A percentile compares a stretch with the other conserved stretches of the same genome.
Evolutionary conservation across 2,888 invertebrate species (phyloP).

Genomic region (Trichopoda pennipes): DNA sequence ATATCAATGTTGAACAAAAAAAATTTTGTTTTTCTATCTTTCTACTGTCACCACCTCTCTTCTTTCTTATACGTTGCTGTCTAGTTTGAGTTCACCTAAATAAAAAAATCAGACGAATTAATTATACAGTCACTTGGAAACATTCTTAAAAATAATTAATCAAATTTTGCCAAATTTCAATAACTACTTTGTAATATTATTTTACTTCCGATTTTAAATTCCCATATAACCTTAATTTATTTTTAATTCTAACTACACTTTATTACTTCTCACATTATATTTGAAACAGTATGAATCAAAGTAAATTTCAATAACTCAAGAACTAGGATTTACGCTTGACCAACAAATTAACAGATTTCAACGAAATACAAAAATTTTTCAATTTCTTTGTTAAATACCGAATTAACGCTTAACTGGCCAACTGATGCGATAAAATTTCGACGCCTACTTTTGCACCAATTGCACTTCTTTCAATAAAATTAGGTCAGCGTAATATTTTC

Average conservation of each 20-base stretch:
- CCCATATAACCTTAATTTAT: too few relatives aligned
- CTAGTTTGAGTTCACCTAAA: too few relatives aligned
- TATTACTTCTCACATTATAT: conserved; percentile 2
- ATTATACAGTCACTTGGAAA: too few relatives aligned
- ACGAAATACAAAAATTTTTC: background rate
- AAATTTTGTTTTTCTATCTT: too few relatives aligned
- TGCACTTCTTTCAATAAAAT: conserved; percentile 36
- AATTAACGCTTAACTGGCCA: conserved; percentile 64
- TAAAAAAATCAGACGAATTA: too few relatives aligned
- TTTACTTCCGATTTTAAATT: too few relatives aligned
- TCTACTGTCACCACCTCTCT: too few relatives aligned
- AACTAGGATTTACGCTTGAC: conserved; percentile 68
- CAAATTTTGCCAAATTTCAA: too few relatives aligned
- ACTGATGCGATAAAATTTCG: conserved; percentile 59
- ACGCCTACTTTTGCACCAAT: conserved; percentile 50
- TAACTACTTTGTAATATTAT: too few relatives aligned
- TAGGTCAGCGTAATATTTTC: conserved; percentile 58
- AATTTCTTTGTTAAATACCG: background rate
- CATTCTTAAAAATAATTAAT: too few relatives aligned
- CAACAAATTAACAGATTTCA: conserved; percentile 54
- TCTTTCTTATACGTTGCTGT: too few relatives aligned
- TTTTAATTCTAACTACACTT: background rate
- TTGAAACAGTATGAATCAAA: background rate
- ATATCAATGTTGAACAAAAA: too few relatives aligned
- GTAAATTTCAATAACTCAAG: conserved; percentile 24